phyloP scores from a whole-genome alignment of 1,140 invertebrate species.

The Caenorhabditis elegans region WBcel235 BX284604.4:10980501-10981000 shows the following conservation, averaged over 20 bases:
- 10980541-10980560: no score
- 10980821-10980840: slow-evolving; percentile 33
- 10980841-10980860: not conserved
- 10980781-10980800: slow-evolving; percentile 23
- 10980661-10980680: not conserved
- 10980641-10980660: no score
- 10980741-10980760: not conserved
- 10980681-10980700: no score
- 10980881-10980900: not conserved
- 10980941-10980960: slow-evolving; percentile 4
- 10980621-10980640: no score
- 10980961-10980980: not conserved
- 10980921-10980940: slow-evolving; percentile 31
- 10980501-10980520: no score
- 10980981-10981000: no score
- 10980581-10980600: no score
- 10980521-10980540: no score
- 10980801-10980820: slow-evolving; percentile 18
- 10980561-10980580: no score
- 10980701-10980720: not conserved
- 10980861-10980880: slow-evolving; percentile 2
- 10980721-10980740: not conserved
- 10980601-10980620: no score
- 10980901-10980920: not conserved
- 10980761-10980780: not conserved